Evolutionary conservation across 2,888 invertebrate genomes (phyloP), one percentile per base, ranked within the genome.

Genomic region (Uropetala carovei): DNA sequence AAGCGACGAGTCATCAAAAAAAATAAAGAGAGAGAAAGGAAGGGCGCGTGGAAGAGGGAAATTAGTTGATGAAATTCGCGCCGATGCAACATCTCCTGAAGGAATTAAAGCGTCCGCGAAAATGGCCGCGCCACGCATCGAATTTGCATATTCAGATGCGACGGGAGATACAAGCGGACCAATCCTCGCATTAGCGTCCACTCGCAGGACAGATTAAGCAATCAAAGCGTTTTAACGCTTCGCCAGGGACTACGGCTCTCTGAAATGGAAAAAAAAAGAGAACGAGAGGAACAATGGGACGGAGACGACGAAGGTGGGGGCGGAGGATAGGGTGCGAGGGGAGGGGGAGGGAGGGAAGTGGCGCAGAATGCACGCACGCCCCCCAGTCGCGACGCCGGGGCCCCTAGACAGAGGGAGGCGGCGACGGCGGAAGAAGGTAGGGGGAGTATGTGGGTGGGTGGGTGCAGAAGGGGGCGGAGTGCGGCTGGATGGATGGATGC

Each of bases 151-250:
- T 89, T 89, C 58, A 89, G 89, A 64, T 43, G 89, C 30, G 64
- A 43, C 86, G 86, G 30, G 60, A 86, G 16, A 89, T 60, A 60
- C 43, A 68, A 43, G 64, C 64, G 89, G 89, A 64, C 68, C 89
- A 89, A 89, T 89, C 89, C 89, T 43, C 16, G 64, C 86, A 86
- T 86, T 86, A 86, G 86, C 43, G 64, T 89, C 89, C 89, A 89
- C 89, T 89, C 89, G 68, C 59, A 92, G 92, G 84, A 68, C 89
- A 89, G 89, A 89, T 89, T 89, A 89, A 89, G 89, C 89, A 89
- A 89, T 89, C 89, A 89, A 89, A 89, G 68, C 89, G 56, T 89
- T 89, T 89, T 89, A 89, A 60, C 68, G 89, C 89, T 86, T 86
- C 60, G 30, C 86, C 18, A 30, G 60, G 89, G 89, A 64, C 89